phyloP scores from a whole-genome alignment of 1,140 invertebrate genomes.

The Cephus cinctus region DNA sequence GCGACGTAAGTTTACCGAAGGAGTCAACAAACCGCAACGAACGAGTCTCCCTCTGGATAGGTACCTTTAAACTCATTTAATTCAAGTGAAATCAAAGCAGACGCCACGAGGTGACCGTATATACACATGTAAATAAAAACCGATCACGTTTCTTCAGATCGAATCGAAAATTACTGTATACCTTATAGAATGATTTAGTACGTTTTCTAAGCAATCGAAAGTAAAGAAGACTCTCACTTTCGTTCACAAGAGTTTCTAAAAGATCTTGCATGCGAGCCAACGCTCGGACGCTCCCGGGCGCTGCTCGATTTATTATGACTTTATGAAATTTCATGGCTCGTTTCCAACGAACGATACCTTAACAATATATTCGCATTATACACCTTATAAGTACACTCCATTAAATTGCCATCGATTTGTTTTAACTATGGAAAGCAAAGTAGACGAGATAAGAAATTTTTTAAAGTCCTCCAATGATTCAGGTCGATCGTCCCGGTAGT shows the following conservation, averaged over 20 bases:
- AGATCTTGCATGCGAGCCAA: conserved; percentile 15
- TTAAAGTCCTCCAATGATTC: background rate
- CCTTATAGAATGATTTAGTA: too few relatives aligned
- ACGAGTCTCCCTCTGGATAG: too few relatives aligned
- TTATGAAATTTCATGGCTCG: conserved; percentile 20
- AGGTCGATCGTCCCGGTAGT: background rate
- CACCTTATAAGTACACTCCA: background rate
- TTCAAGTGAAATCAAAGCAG: too few relatives aligned
- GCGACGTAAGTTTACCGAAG: too few relatives aligned
- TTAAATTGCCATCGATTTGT: conserved; percentile 23
- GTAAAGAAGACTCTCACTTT: conserved; percentile 42
- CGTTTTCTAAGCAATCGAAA: conserved; percentile 47
- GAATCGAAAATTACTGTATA: too few relatives aligned
- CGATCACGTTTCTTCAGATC: too few relatives aligned
- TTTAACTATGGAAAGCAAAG: conserved; percentile 24
- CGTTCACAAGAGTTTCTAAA: conserved; percentile 34
- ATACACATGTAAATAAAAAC: too few relatives aligned
- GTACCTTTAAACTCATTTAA: too few relatives aligned
- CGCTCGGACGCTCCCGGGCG: conserved; percentile 1
- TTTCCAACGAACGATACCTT: conserved; percentile 19
- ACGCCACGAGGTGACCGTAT: too few relatives aligned
- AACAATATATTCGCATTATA: too few relatives aligned
- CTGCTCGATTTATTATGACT: conserved; percentile 18
- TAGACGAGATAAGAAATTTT: conserved; percentile 1
- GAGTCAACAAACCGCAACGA: too few relatives aligned